Conservation (phyloP, 53 echinoderm and acorn worm genomes). For the Henricia sp. region DNA sequence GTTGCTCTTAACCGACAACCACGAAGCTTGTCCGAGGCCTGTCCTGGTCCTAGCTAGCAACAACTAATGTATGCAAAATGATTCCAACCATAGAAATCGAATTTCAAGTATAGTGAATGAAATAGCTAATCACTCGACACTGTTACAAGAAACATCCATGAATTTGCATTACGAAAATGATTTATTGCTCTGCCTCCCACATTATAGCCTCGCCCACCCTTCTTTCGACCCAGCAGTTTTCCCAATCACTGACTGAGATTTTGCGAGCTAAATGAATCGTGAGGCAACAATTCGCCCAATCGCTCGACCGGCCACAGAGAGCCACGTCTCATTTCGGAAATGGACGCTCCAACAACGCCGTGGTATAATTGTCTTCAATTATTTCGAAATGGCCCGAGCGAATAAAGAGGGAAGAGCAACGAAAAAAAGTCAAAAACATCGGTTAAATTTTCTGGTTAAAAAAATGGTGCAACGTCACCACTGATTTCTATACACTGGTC, state of each 20-base stretch:
- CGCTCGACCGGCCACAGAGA: constrained; percentile 11
- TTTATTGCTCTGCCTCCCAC: not conserved
- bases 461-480: constrained; percentile 13
- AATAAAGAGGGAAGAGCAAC: not conserved
- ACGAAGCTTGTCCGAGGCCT: too few relatives aligned
- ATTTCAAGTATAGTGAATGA: too few relatives aligned
- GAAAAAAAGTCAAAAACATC: not conserved
- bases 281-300: constrained; percentile 29
- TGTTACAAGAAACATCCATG: too few relatives aligned
- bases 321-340: constrained; percentile 3
- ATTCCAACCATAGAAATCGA: too few relatives aligned
- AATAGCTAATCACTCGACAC: too few relatives aligned
- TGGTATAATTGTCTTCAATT: constrained; percentile 49
- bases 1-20: too few relatives aligned
- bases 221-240: constrained; percentile 18
- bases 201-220: not conserved
- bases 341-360: not conserved
- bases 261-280: constrained; percentile 22
- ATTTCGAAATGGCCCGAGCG: constrained; percentile 33
- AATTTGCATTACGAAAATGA: too few relatives aligned
- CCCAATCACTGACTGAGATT: constrained; percentile 27
- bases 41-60: too few relatives aligned
- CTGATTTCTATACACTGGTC: constrained; percentile 20
- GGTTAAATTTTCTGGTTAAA: not conserved
- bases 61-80: too few relatives aligned